A percentile compares a stretch with the other conserved stretches of the same genome.
These are phyloP conservation scores for Aleiodes alternator DNA, from an alignment of 2,888 invertebrate species.

Conservation along the genomic window DNA sequence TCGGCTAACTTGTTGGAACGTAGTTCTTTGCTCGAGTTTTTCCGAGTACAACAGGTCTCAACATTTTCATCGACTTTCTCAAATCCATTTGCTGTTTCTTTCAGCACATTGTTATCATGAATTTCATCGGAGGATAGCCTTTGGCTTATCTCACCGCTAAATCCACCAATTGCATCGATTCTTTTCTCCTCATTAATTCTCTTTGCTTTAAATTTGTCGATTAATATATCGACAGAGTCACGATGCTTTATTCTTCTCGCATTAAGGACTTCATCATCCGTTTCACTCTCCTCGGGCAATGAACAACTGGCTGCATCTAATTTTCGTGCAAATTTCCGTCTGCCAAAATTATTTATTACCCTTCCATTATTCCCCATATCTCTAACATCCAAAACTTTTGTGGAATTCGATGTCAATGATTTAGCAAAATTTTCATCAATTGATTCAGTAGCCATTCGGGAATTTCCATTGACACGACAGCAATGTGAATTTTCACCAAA, in stretches of 20 bases:
- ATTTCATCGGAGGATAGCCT: constrained; percentile 37
- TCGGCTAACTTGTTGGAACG: constrained; percentile 38
- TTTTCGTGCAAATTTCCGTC: background rate
- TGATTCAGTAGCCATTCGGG: background rate
- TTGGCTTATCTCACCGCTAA: constrained; percentile 35
- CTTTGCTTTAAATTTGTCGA: constrained; percentile 62
- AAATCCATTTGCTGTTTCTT: constrained; percentile 26
- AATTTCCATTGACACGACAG: constrained; percentile 3
- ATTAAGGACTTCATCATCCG: constrained; percentile 38
- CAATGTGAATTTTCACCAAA: constrained; percentile 26
- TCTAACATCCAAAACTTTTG: no score
- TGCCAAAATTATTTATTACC: background rate
- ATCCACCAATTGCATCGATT: constrained; percentile 43
- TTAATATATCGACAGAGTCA: constrained; percentile 68
- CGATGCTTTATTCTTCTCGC: constrained; percentile 63
- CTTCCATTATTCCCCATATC: background rate
- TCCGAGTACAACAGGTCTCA: constrained; percentile 38
- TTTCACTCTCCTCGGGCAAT: constrained; percentile 48
- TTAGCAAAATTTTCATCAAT: constrained; percentile 17
- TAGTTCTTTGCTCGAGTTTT: constrained; percentile 4
- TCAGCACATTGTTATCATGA: constrained; percentile 19
- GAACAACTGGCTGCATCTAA: background rate
- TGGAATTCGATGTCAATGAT: constrained; percentile 2
- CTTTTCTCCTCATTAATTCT: constrained; percentile 38
- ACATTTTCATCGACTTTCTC: constrained; percentile 9